Percentiles rank a stretch among this genome's conserved stretches.
phyloP scores from a whole-genome alignment of 2,888 invertebrate species.

The Ecliptopera silaceata region DNA sequence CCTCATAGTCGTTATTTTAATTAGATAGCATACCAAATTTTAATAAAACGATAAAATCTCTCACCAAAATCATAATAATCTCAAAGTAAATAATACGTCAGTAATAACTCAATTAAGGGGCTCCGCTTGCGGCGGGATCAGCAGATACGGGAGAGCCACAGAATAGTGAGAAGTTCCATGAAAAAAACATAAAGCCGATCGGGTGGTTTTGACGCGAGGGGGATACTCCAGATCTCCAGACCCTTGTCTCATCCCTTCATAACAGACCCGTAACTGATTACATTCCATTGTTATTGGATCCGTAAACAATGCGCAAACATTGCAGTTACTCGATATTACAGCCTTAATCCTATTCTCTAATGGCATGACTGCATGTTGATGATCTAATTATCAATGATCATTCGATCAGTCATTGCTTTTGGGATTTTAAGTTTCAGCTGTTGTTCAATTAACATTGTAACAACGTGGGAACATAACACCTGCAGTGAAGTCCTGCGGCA shows the following conservation, averaged over 20 bases:
- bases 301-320: slow-evolving; percentile 65
- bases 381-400: slow-evolving; percentile 5
- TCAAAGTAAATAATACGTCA: slow-evolving; percentile 62
- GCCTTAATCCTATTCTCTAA: slow-evolving; percentile 26
- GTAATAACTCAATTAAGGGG: slow-evolving; percentile 79
- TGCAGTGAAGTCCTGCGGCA: slow-evolving; percentile 53
- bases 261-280: slow-evolving; percentile 65
- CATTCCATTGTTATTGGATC: slow-evolving; percentile 71
- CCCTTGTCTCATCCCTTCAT: slow-evolving; percentile 63
- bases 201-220: slow-evolving; percentile 54
- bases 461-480: slow-evolving; percentile 71
- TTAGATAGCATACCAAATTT: no score
- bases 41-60: slow-evolving; percentile 33
- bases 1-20: no score
- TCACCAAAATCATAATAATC: slow-evolving; percentile 50
- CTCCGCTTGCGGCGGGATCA: slow-evolving; percentile 55
- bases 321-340: slow-evolving; percentile 44
- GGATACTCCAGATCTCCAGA: slow-evolving; percentile 56
- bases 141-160: slow-evolving; percentile 48
- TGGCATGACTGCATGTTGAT: slow-evolving; percentile 19
- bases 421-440: slow-evolving; percentile 16
- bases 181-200: slow-evolving; percentile 61
- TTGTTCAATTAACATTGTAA: slow-evolving; percentile 3
- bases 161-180: slow-evolving; percentile 42
- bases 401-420: not conserved